Base-by-base conservation (phyloP, 2,113 vertebrate genomes). In the Ascaphus truei region DNA sequence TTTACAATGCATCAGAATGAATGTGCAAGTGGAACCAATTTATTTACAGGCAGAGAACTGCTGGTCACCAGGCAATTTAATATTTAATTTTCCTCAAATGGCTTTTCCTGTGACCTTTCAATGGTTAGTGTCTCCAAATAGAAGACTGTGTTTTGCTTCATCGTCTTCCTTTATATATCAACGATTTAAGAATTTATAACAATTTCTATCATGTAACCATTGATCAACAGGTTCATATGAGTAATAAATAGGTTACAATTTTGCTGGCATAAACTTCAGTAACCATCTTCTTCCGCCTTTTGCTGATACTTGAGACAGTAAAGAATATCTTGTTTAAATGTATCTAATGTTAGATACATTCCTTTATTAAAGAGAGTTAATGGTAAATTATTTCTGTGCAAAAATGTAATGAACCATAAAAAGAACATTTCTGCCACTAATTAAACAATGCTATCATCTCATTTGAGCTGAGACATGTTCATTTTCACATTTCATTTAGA, bases 1-100 rank as follows among this genome's bases (percentile, higher is more conserved):
- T 65, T 41, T 55, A 36, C 48, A 66, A 23, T 43, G n/a, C 18
- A 31, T 66, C 50, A 31, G 26, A 43, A 37, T 30, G 11, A 27
- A 30, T 23, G 34, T 55, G 3, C 11, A 3, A 39, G 36, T 43
- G 5, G 9, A 51, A 66, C 50, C 50, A 65, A 53, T 65, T 41
- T 65, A 65, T 65, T 53, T 65, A 65, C 63, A 43, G 36, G 31
- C 34, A 29, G 39, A 66, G 33, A 41, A 31, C 50, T 41, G 11
- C 43, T 66, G 63, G 50, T 55, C 50, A 53, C 16, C 50, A 66
- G 41, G 63, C 63, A 66, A 66, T 66, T 55, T 55, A 55, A 34
- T 43, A 55, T 66, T 66, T 66, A 66, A 55, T 66, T 66, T 66
- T 43, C 36, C 18, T 43, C 16, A 66, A 66, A 66, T 66, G 50